Evolutionary conservation across 2,888 invertebrate genomes (phyloP).

Genomic region (Neoaliturus tenellus): DNA sequence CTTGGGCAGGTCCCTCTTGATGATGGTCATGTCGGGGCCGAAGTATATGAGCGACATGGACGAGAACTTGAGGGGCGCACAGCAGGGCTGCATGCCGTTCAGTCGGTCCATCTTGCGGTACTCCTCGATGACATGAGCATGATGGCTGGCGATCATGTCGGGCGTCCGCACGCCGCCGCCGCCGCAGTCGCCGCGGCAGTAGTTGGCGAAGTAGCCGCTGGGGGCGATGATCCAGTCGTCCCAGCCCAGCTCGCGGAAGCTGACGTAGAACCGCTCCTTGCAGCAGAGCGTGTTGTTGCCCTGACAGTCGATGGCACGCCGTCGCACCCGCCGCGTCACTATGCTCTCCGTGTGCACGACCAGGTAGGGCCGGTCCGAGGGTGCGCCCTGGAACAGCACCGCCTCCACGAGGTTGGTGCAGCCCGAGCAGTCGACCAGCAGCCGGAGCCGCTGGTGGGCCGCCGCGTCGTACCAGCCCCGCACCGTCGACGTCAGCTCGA

Average conservation of each 20-base stretch:
- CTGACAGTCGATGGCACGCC: slow-evolving; percentile 90
- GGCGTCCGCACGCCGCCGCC: slow-evolving; percentile 78
- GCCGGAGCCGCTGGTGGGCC: slow-evolving; percentile 79
- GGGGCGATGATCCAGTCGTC: slow-evolving; percentile 97
- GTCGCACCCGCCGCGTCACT: slow-evolving; percentile 81
- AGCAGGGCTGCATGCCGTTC: slow-evolving; percentile 92
- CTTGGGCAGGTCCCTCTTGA: slow-evolving; percentile 95
- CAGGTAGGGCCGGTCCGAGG: slow-evolving; percentile 86
- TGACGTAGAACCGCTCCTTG: slow-evolving; percentile 93
- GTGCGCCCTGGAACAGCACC: slow-evolving; percentile 71
- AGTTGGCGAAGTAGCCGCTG: slow-evolving; percentile 94
- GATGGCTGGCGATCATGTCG: slow-evolving; percentile 90
- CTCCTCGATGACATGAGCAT: slow-evolving; percentile 92
- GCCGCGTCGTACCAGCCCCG: slow-evolving; percentile 81
- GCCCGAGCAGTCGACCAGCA: slow-evolving; percentile 91
- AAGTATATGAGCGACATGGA: slow-evolving; percentile 95
- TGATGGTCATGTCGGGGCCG: slow-evolving; percentile 92
- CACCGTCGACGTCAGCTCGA: slow-evolving; percentile 88
- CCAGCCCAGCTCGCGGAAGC: slow-evolving; percentile 94
- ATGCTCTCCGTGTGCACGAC: slow-evolving; percentile 87
- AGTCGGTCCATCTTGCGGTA: slow-evolving; percentile 85
- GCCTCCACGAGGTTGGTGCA: slow-evolving; percentile 85
- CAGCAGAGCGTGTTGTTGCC: slow-evolving; percentile 86
- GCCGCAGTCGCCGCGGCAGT: slow-evolving; percentile 92
- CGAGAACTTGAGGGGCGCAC: slow-evolving; percentile 94